Base-by-base conservation (phyloP, 2,888 invertebrate genomes). In the Schizaphis graminum region DNA sequence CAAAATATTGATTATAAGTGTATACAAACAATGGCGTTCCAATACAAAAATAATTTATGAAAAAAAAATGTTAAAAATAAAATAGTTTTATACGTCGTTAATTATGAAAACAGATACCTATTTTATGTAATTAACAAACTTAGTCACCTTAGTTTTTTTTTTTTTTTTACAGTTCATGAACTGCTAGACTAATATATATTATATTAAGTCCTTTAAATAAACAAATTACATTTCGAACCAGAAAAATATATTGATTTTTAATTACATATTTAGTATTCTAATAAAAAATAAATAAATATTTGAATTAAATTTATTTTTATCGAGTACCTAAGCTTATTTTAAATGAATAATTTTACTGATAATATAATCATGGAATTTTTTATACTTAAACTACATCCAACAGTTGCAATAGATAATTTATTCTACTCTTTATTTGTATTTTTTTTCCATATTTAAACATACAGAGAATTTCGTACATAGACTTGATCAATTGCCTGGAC, bases 371-470 rank as follows among this genome's bases (percentile, higher is more conserved):
- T 28, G 26, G 11, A 1, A 1, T 88, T 53, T 35, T 88, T 53
- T 88, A 53, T n/a, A 35, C 47, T 53, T 21, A 35, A 53, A 53
- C 21, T 24, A 3, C 24, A 53, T n/a, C 53, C 35, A 53, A 88
- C 7, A n/a, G 7, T 53, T 53, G 1, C 21, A 41, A 89, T 35
- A 89, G 61, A 61, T 90, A 21, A 90, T 47, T 67, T 61, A 90
- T 57, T 57, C 61, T 47, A 49, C 67, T 24, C n/a, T 67, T 67
- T 90, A 47, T 91, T 77, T 91, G 53, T 10, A 13, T 53, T 91
- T 53, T 77, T 53, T 84, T 91, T 91, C 84, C 91, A 91, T 91
- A 91, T 77, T 77, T 77, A 91, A 67, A 91, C 84, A 91, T 35
- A n/a, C 16, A 49, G 35, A 21, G 49, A 77, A 47, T 67, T 91